Evolutionary conservation across 2,113 vertebrate species (phyloP).

Genomic region (Thalassarche chlororhynchos): DNA sequence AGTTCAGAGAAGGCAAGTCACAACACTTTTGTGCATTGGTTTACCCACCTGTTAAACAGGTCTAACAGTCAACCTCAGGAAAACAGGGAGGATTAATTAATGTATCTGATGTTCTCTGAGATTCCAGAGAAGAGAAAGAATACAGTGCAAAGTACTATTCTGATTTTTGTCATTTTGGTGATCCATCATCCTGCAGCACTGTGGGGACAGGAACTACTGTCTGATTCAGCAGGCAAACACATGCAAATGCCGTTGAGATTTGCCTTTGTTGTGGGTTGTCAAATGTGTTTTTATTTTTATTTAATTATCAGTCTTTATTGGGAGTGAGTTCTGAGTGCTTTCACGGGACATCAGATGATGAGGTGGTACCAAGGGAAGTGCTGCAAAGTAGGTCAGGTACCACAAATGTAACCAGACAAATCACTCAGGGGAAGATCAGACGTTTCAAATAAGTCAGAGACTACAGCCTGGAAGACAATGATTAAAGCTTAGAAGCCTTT

Average conservation of each 20-base stretch:
- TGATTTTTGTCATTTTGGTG: conserved; percentile 27
- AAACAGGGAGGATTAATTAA: conserved; percentile 44
- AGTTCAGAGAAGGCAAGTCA: conserved; percentile 55
- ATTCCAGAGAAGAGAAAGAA: conserved; percentile 4
- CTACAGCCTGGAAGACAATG: conserved; percentile 12
- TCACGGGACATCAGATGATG: conserved; percentile 35
- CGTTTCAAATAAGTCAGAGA: conserved; percentile 45
- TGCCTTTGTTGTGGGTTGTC: conserved; percentile 62
- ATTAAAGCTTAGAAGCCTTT: conserved; percentile 45
- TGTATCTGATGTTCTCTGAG: neutral
- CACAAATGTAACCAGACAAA: conserved; percentile 59
- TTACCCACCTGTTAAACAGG: conserved; percentile 49
- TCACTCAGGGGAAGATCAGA: conserved; percentile 41
- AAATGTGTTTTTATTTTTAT: conserved; percentile 63
- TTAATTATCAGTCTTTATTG: conserved; percentile 52
- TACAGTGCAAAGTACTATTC: neutral
- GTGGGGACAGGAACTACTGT: conserved; percentile 24
- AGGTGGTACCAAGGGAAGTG: conserved; percentile 44
- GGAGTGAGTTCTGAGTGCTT: conserved; percentile 44
- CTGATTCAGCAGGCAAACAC: conserved; percentile 58
- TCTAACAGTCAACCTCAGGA: conserved; percentile 37
- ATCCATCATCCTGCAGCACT: conserved; percentile 13
- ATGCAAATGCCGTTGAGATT: conserved; percentile 33
- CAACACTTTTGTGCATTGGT: conserved; percentile 15
- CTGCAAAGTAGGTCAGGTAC: conserved; percentile 64